A percentile compares a stretch with the other conserved stretches of the same genome.
phyloP scores from a whole-genome alignment of 2,113 vertebrate species.

The Poecilia latipinna region DNA sequence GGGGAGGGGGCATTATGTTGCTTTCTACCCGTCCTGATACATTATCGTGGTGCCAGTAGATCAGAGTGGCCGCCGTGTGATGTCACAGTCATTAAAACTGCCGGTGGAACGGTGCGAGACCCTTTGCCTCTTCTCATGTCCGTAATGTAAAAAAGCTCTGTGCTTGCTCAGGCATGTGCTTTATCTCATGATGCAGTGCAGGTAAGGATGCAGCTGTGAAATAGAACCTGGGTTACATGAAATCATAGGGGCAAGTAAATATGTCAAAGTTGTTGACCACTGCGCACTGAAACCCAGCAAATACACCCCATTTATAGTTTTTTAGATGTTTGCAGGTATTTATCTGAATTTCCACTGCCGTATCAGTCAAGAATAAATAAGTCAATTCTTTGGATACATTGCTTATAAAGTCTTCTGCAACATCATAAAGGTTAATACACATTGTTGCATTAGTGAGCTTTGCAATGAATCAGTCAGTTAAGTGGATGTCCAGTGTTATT shows the following conservation, averaged over 20 bases:
- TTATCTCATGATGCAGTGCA: slow-evolving; percentile 20
- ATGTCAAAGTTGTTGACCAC: slow-evolving; percentile 6
- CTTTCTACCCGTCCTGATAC: slow-evolving; percentile 27
- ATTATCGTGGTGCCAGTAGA: slow-evolving; percentile 30
- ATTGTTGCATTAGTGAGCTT: no score
- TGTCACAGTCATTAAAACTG: slow-evolving; percentile 46
- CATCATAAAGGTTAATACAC: no score
- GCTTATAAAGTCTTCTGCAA: no score
- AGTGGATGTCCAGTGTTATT: neutral
- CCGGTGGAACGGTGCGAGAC: slow-evolving; percentile 25
- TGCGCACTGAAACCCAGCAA: neutral
- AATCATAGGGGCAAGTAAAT: slow-evolving; percentile 4
- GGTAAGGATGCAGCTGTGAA: slow-evolving; percentile 8
- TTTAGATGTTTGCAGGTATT: no score
- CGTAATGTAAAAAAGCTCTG: slow-evolving; percentile 8
- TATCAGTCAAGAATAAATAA: no score
- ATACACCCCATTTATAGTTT: neutral
- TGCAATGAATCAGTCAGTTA: no score
- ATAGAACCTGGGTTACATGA: neutral
- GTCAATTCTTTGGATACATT: no score
- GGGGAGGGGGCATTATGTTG: slow-evolving; percentile 28
- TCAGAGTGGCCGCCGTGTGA: slow-evolving; percentile 33
- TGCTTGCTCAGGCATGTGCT: slow-evolving; percentile 8
- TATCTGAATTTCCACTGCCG: no score
- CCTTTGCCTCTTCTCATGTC: slow-evolving; percentile 20